A percentile compares a stretch with the other conserved stretches of the same genome.
These are phyloP conservation scores for Caenorhabditis sulstoni DNA, from an alignment of 2,888 invertebrate species.

Conservation along the genomic window DNA sequence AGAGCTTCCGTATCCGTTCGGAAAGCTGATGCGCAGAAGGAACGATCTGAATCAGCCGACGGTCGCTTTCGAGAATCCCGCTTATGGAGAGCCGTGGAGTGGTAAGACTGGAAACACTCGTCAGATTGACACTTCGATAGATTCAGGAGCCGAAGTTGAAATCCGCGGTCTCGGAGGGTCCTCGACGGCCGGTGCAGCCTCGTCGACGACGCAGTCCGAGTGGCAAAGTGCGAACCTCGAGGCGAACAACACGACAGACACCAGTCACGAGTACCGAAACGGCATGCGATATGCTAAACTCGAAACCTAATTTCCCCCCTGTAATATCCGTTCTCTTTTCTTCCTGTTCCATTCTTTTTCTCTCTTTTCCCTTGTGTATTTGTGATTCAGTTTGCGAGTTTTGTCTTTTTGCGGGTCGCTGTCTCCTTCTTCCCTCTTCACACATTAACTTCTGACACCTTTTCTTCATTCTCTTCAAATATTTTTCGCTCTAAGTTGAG, in stretches of 20 bases:
- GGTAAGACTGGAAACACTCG: constrained; percentile 19
- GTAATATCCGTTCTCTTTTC: neutral
- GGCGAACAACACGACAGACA: constrained; percentile 43
- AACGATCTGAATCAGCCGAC: constrained; percentile 64
- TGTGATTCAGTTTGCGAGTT: constrained; percentile 57
- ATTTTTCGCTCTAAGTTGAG: too few species aligned
- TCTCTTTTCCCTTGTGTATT: constrained; percentile 44
- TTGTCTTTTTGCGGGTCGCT: constrained; percentile 47
- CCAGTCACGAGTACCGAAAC: constrained; percentile 58
- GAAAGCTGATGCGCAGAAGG: constrained; percentile 54
- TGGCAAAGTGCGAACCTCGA: constrained; percentile 68
- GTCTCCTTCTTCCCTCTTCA: constrained; percentile 1
- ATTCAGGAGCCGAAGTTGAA: constrained; percentile 65
- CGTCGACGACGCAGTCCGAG: constrained; percentile 45
- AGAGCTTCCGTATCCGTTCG: constrained; percentile 60
- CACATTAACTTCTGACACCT: neutral
- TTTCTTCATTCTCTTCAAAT: neutral
- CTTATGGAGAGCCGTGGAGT: constrained; percentile 57
- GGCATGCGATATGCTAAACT: constrained; percentile 71
- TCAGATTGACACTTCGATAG: too few species aligned
- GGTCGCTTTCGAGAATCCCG: constrained; percentile 73
- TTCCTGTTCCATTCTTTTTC: constrained; percentile 11
- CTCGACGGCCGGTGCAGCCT: neutral
- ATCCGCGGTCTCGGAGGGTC: constrained; percentile 67
- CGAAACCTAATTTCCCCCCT: constrained; percentile 50